Conservation (phyloP, 2,113 vertebrate species). For the Tupaia chinensis region DNA sequence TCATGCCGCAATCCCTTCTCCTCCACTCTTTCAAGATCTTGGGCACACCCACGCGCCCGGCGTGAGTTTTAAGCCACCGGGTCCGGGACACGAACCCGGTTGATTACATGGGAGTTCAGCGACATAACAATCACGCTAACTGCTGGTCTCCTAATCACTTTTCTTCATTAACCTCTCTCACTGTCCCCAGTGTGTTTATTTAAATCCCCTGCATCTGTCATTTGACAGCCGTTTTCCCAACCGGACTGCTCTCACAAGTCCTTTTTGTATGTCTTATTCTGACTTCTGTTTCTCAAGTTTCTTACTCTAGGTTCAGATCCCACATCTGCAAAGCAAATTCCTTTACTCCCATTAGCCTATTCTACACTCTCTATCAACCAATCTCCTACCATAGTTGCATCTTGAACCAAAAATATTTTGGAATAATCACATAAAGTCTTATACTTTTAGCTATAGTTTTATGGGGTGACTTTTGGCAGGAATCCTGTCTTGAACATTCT, state of each 20-base stretch:
- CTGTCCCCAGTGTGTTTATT: neutral
- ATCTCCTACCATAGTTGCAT: neutral
- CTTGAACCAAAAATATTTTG: neutral
- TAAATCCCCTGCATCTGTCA: neutral
- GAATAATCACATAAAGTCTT: neutral
- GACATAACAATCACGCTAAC: too few species aligned
- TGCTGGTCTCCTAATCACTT: neutral
- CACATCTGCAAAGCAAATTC: neutral
- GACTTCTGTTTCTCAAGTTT: neutral
- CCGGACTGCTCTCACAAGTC: neutral
- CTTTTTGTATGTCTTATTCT: neutral
- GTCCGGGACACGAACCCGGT: too few species aligned
- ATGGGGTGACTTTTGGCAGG: neutral
- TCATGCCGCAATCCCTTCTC: too few species aligned
- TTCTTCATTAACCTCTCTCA: conserved; percentile 42
- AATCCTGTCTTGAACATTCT: neutral
- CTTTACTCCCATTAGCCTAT: neutral
- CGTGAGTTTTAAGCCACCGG: too few species aligned
- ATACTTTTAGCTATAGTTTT: conserved; percentile 18
- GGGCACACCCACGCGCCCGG: too few species aligned
- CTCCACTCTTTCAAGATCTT: too few species aligned
- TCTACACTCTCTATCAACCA: rapidly evolving
- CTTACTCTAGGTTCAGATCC: neutral
- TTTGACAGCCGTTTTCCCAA: conserved; percentile 41
- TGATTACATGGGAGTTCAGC: too few species aligned